These are phyloP conservation scores for Dendroctonus valens DNA, from an alignment of 1,140 invertebrate species.

Conservation along the genomic window DNA sequence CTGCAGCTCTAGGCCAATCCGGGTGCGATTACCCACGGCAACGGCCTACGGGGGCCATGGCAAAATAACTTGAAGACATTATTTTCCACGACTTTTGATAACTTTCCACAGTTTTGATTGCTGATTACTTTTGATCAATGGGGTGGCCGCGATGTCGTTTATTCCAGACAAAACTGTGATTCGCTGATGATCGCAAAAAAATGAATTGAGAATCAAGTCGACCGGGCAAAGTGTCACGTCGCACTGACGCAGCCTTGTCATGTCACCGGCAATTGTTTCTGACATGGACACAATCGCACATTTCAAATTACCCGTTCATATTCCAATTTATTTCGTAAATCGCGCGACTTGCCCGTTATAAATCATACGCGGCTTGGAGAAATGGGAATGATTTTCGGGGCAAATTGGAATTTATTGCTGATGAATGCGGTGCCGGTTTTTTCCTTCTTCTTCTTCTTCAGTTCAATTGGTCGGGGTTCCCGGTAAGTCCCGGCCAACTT, in stretches of 20 bases:
- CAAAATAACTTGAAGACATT: no score
- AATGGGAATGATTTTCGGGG: constrained; percentile 23
- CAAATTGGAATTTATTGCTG: constrained; percentile 23
- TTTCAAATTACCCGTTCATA: constrained; percentile 28
- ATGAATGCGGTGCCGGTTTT: constrained; percentile 5
- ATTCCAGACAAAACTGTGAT: no score
- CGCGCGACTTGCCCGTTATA: constrained; percentile 10
- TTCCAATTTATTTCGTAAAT: constrained; percentile 26
- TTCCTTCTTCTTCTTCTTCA: neutral
- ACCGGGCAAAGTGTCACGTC: constrained; percentile 16
- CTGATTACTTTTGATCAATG: no score
- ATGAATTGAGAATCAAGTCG: no score
- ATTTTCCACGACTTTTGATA: no score
- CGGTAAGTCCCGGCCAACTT: neutral
- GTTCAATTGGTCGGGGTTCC: no score
- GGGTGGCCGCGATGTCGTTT: no score
- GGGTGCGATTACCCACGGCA: no score
- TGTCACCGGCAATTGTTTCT: constrained; percentile 20
- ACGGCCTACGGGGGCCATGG: no score
- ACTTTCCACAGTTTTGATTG: no score
- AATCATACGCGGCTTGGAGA: constrained; percentile 13
- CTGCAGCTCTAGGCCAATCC: no score
- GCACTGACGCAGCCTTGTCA: neutral
- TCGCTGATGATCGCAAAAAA: no score
- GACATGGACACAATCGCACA: constrained; percentile 30